phyloP scores from a whole-genome alignment of 2,113 vertebrate species.

The Oceanodroma tethys region DNA sequence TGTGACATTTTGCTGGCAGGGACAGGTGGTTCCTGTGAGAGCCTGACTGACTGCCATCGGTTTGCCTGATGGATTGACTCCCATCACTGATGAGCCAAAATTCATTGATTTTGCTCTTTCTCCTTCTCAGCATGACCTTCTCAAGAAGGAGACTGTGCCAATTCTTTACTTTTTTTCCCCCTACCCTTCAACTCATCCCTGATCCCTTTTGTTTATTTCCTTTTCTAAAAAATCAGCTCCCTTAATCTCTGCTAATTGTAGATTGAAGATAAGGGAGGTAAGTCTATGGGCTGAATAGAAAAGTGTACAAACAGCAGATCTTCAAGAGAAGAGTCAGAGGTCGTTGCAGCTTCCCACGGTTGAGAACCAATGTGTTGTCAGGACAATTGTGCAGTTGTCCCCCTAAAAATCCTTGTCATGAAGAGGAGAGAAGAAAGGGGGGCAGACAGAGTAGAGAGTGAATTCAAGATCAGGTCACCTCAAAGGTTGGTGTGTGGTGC shows the following conservation, averaged over 20 bases:
- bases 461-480: not conserved
- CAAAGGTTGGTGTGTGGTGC: not conserved
- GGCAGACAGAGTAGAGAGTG: not conserved
- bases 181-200: not conserved
- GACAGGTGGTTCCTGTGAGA: conserved; percentile 19
- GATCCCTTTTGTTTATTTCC: not conserved
- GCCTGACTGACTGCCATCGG: conserved; percentile 22
- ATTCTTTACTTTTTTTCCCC: not conserved
- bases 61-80: conserved; percentile 63
- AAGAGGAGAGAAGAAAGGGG: not conserved
- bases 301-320: not conserved
- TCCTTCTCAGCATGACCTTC: conserved; percentile 39
- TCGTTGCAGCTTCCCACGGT: not conserved
- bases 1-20: conserved; percentile 57
- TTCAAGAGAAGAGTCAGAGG: not conserved
- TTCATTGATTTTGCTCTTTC: conserved; percentile 43
- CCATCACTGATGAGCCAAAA: not conserved
- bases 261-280: conserved; percentile 14
- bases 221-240: not conserved
- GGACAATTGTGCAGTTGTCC: fast-evolving
- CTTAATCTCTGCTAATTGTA: conserved; percentile 30
- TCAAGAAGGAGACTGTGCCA: not conserved
- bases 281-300: not conserved
- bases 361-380: not conserved
- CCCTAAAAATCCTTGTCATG: not conserved